Percentiles rank a stretch among this genome's conserved stretches.
Evolutionary conservation across 2,113 vertebrate genomes (phyloP).

Genomic region (Apteryx owenii): DNA sequence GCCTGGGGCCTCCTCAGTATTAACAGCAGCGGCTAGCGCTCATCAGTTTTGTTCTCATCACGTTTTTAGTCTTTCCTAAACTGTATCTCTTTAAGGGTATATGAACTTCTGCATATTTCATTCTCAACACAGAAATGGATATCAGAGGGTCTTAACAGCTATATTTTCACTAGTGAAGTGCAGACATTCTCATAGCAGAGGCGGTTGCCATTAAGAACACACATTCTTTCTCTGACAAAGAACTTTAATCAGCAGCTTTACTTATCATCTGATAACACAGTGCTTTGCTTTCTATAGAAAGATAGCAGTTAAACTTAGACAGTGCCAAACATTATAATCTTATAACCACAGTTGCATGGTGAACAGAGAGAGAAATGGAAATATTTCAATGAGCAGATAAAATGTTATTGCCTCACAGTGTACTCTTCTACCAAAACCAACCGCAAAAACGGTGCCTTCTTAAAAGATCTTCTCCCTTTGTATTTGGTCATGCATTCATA

Average conservation of each 20-base stretch:
- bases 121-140: neutral
- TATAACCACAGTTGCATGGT: no score
- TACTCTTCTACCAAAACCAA: neutral
- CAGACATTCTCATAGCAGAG: neutral
- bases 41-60: no score
- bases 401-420: neutral
- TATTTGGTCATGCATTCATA: neutral
- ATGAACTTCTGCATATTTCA: neutral
- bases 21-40: neutral
- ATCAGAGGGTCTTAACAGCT: neutral
- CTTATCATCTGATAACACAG: neutral
- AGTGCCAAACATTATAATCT: neutral
- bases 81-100: no score
- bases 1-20: no score
- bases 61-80: neutral
- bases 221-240: neutral
- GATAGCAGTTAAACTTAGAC: neutral
- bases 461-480: neutral
- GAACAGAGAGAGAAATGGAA: no score
- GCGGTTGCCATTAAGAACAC: neutral
- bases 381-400: neutral
- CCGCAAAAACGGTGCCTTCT: neutral
- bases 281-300: neutral
- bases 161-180: neutral
- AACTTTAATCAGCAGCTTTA: neutral